A percentile compares a stretch with the other conserved stretches of the same genome.
phyloP scores from a whole-genome alignment of 1,140 invertebrate genomes.

The Galleria mellonella region DNA sequence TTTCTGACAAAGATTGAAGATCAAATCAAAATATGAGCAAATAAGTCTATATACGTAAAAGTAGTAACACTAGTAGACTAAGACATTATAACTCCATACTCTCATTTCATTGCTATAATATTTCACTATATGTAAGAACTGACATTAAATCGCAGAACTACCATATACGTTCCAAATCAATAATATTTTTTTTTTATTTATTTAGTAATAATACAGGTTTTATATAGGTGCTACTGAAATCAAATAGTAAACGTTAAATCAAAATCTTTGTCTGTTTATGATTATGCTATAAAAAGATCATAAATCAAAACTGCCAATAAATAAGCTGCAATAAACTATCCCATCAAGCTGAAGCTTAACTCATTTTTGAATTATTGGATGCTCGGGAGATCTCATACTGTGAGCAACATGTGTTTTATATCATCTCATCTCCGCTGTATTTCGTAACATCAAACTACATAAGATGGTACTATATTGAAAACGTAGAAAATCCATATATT shows the following conservation, averaged over 20 bases:
- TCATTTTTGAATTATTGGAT: slow-evolving; percentile 63
- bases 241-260: not conserved
- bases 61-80: no score
- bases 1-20: no score
- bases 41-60: no score
- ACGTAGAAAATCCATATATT: slow-evolving; percentile 45
- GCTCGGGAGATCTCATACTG: slow-evolving; percentile 36
- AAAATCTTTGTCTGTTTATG: not conserved
- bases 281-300: slow-evolving; percentile 20
- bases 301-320: slow-evolving; percentile 46
- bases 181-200: no score
- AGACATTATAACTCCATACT: no score
- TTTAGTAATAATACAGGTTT: no score
- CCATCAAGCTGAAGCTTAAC: slow-evolving; percentile 43
- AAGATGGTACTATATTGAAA: slow-evolving; percentile 51
- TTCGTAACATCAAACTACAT: slow-evolving; percentile 44
- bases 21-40: no score
- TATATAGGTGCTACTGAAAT: no score
- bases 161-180: no score
- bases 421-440: slow-evolving; percentile 39
- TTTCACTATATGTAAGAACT: no score
- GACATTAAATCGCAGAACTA: no score
- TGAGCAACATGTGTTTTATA: slow-evolving; percentile 58
- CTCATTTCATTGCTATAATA: no score
- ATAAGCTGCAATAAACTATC: slow-evolving; percentile 52